Base-by-base conservation (phyloP, 2,113 vertebrate species). In the Antechinus stuartii region DNA sequence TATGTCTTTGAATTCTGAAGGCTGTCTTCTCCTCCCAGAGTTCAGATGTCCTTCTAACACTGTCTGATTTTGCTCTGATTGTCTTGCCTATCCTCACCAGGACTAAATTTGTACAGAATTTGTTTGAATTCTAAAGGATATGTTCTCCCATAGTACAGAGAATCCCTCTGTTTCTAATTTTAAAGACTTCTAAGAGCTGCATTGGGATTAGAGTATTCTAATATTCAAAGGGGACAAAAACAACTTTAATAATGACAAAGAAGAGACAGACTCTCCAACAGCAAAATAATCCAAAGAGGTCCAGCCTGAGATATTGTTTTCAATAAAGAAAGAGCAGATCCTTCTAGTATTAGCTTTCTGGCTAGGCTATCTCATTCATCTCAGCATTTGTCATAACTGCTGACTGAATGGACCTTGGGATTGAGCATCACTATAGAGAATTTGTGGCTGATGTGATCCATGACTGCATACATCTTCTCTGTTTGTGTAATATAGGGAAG, bases 101-200 rank as follows among this genome's bases (percentile, higher is more conserved):
- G 16, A 1, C 14, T 76, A 30, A 1, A 76, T 76, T 22, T 76
- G n/a, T 42, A 76, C 35, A 76, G 35, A 76, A 76, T 42, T 22
- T 42, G 7, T 22, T 76, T 76, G 68, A 76, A 76, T 76, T 76
- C 68, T 76, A 12, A 42, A 42, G 16, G 16, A 42, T 42, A 16
- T 76, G 35, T 76, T 16, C 19, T 76, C 35, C 16, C n/a, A n/a
- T 35, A 76, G 35, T n/a, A 76, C 35, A n/a, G 16, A 22, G 35
- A 22, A 42, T 76, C 35, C 16, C 14, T 76, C 68, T 7, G 35
- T n/a, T 76, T 42, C 68, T 19, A 76, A 76, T 76, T 76, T n/a
- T 97, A 98, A 98, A 97, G 97, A 97, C 92, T 68, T 98, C 97
- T 97, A 94, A 94, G 95, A 95, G 35, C 96, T 95, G 95, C 94